Base-by-base conservation (phyloP, 2,113 vertebrate genomes). In the Centropus unirufus region DNA sequence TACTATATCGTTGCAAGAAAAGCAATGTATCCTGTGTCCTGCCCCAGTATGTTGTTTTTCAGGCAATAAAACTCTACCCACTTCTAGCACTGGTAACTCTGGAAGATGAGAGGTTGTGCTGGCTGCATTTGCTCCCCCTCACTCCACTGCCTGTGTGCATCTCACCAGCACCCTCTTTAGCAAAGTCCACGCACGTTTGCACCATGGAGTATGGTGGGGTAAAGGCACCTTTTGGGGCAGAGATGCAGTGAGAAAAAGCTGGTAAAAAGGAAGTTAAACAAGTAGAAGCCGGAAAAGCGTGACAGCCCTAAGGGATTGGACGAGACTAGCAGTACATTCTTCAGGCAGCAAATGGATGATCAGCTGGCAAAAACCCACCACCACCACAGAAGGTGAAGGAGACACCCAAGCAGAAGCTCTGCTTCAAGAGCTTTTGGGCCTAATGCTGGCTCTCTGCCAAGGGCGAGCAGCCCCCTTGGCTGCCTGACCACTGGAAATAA, bases 151-250 rank as follows among this genome's bases (percentile, higher is more conserved):
- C 63, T 22, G 14, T 0, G 1, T 62, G 34, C 32, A n/a, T 16
- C 52, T 52, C 75, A 46, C 6, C 30, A 63, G 36, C 32, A 39
- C 1, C n/a, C 27, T 42, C 54, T 12, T 26, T 12, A 78, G 32
- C 2, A 0, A 67, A 8, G 21, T 58, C 54, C 18, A 14, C 22
- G 23, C 19, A 15, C 14, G 32, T 47, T 47, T 47, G 47, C 70
- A 67, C 46, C 68, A 20, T 0, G 0, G 6, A 3, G 27, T 11
- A 8, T 0, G 0, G 30, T 3, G 15, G 21, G 34, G 47, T 5
- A 51, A 90, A 78, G 72, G 8, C 32, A 26, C 29, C 23, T 14
- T 0, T 0, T 42, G 22, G 20, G 62, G 21, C n/a, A 54, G 11
- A 36, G 64, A 24, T 2, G 4, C 5, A 26, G 8, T 12, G 52